Percentiles rank a stretch among this genome's conserved stretches.
phyloP scores from a whole-genome alignment of 2,888 invertebrate species.

The Eristalis pertinax region DNA sequence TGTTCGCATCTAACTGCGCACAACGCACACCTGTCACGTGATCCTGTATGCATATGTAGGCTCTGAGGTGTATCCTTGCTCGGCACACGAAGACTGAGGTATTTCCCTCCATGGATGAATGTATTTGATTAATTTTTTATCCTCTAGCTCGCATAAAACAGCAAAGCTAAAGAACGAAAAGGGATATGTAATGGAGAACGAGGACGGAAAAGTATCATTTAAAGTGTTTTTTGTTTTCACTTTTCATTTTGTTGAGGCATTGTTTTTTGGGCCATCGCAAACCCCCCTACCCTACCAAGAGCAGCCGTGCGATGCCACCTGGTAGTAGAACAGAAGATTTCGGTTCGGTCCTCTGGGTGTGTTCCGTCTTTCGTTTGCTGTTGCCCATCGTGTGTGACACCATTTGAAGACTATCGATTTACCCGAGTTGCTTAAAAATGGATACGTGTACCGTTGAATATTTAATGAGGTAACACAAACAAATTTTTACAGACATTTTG shows the following conservation, averaged over 20 bases:
- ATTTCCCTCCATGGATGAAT: background rate
- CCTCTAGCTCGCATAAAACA: background rate
- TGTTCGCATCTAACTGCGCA: background rate
- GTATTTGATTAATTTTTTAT: slow-evolving; percentile 32
- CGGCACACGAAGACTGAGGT: background rate
- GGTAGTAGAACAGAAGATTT: background rate
- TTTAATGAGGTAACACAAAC: slow-evolving; percentile 31
- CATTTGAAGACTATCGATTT: slow-evolving; percentile 30
- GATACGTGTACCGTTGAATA: slow-evolving; percentile 21
- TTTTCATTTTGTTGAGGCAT: background rate
- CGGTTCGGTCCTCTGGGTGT: background rate
- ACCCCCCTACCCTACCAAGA: no score
- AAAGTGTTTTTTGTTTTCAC: slow-evolving; percentile 2
- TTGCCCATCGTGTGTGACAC: slow-evolving; percentile 30
- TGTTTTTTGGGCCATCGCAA: background rate
- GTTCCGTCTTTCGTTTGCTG: background rate
- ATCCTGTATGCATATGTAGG: background rate
- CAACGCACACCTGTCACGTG: background rate
- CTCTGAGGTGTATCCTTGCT: background rate
- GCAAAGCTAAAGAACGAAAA: background rate
- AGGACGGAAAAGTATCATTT: background rate
- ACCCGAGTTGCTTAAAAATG: slow-evolving; percentile 13
- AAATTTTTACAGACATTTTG: slow-evolving; percentile 27
- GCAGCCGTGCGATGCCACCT: background rate
- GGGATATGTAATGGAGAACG: background rate